Conservation (phyloP, 2,797 vertebrate species). For the Coreius guichenoti region DNA sequence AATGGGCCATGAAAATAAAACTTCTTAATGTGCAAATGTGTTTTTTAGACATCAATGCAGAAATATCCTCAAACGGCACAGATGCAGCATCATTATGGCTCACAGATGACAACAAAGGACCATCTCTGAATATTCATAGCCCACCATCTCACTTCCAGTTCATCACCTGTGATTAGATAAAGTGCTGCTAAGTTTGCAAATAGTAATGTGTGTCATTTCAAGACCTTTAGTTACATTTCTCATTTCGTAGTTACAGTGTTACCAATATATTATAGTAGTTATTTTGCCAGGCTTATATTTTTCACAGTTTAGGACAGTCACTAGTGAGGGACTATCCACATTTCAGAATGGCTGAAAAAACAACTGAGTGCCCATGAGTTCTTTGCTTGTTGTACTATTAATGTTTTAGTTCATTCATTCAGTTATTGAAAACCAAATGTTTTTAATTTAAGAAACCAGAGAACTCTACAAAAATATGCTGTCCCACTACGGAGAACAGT, state of each 20-base stretch:
- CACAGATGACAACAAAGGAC: conserved; percentile 47
- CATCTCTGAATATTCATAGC: conserved; percentile 54
- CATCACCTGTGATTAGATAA: background rate
- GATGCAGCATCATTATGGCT: conserved; percentile 4
- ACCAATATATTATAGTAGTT: background rate
- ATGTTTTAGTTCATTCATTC: background rate
- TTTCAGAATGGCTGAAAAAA: background rate
- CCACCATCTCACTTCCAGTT: conserved; percentile 6
- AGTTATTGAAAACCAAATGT: too few relatives aligned
- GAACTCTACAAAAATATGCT: background rate
- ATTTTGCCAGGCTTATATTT: conserved; percentile 1
- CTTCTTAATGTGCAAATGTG: conserved; percentile 48
- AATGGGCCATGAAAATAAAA: conserved; percentile 40
- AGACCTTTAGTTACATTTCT: background rate
- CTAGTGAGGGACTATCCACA: background rate
- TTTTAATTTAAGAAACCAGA: background rate
- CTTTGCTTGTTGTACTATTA: background rate
- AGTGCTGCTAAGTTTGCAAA: background rate
- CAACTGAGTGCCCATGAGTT: background rate
- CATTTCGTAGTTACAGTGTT: background rate
- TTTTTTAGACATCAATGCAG: conserved; percentile 42
- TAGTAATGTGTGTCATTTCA: conserved; percentile 2
- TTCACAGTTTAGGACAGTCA: background rate
- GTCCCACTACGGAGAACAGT: background rate
- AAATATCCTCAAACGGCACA: conserved; percentile 38